These are phyloP conservation scores for Papilio protenor DNA, from an alignment of 2,888 invertebrate genomes.

Conservation along the genomic window DNA sequence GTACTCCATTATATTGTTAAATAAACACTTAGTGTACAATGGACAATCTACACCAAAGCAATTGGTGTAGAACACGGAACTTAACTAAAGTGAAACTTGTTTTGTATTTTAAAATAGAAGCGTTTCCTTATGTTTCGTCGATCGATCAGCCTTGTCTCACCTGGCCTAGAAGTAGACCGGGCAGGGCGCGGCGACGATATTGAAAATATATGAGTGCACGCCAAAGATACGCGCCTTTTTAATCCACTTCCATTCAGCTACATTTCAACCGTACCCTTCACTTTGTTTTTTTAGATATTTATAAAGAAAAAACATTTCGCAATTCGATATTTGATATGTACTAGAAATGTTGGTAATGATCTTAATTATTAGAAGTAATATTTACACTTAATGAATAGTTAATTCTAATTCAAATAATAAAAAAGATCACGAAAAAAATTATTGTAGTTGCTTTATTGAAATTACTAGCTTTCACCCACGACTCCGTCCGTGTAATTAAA, in stretches of 20 bases:
- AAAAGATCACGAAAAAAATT: no score
- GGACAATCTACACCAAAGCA: background rate
- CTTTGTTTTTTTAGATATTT: background rate
- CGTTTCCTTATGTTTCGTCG: constrained; percentile 42
- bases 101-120: constrained; percentile 18
- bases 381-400: background rate
- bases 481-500: no score
- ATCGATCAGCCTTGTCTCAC: constrained; percentile 55
- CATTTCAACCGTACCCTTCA: constrained; percentile 9
- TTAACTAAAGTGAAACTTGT: background rate
- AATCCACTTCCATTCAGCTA: constrained; percentile 29
- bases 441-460: background rate
- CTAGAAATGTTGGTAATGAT: no score
- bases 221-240: constrained; percentile 43
- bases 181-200: constrained; percentile 46
- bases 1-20: no score
- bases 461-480: background rate
- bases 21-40: no score
- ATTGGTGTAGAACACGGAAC: background rate
- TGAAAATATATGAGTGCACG: constrained; percentile 41
- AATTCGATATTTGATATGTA: no score
- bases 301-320: no score
- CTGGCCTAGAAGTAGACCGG: constrained; percentile 51
- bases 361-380: no score
- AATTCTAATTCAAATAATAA: background rate